phyloP scores from a whole-genome alignment of 2,113 vertebrate species.

The Natator depressus region DNA sequence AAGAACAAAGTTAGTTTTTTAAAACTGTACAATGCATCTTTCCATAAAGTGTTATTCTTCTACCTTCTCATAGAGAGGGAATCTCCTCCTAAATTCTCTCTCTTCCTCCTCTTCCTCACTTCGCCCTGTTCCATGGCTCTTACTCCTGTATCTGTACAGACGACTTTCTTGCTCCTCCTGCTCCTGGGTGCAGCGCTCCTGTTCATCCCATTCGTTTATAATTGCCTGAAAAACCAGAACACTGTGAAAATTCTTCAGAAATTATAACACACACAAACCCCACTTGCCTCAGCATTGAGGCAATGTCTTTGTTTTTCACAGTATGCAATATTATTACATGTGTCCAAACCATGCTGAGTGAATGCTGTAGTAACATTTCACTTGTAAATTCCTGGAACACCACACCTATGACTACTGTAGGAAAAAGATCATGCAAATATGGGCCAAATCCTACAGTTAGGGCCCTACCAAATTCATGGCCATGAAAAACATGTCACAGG shows the following conservation, averaged over 20 bases:
- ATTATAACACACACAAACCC: background rate
- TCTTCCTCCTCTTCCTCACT: constrained; percentile 93
- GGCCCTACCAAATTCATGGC: too few relatives aligned
- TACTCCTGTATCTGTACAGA: constrained; percentile 86
- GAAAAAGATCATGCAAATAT: background rate
- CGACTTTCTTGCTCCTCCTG: constrained; percentile 83
- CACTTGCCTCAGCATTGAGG: background rate
- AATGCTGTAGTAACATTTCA: background rate
- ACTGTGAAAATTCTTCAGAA: background rate
- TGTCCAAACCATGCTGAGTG: background rate
- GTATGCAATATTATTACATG: background rate
- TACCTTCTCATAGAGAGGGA: constrained; percentile 90
- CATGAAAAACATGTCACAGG: too few relatives aligned
- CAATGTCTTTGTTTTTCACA: background rate
- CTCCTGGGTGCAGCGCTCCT: constrained; percentile 84
- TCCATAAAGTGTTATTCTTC: background rate
- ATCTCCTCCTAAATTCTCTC: constrained; percentile 85
- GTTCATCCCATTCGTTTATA: constrained; percentile 95
- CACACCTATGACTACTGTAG: background rate
- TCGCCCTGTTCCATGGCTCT: constrained; percentile 78
- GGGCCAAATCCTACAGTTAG: background rate
- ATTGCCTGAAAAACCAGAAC: constrained; percentile 76
- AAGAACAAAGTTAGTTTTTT: background rate
- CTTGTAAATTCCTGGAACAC: background rate
- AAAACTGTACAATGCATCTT: background rate